phyloP scores from a whole-genome alignment of 2,888 invertebrate genomes.

The Bellardia bayeri region DNA sequence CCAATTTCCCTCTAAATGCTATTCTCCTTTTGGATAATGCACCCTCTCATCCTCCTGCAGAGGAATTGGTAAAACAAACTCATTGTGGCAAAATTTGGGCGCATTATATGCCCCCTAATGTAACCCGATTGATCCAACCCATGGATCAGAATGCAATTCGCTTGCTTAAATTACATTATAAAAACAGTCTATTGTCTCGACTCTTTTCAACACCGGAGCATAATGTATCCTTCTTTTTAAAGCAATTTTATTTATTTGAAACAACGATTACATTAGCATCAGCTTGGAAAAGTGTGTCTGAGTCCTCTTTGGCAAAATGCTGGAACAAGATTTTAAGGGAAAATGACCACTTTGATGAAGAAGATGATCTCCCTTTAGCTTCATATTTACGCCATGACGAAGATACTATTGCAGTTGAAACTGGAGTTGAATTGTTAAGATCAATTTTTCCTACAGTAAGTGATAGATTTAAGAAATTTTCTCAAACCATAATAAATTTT shows the following conservation, averaged over 20 bases:
- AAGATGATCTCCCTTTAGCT: conserved; percentile 39
- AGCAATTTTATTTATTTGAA: conserved; percentile 7
- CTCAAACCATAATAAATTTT: no score
- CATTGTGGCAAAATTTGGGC: conserved; percentile 14
- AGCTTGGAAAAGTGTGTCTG: no score
- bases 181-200: no score
- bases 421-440: not conserved
- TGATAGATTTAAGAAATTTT: no score
- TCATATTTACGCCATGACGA: conserved; percentile 25
- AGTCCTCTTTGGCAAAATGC: no score
- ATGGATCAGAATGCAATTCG: conserved; percentile 25
- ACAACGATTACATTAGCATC: no score
- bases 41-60: conserved; percentile 9
- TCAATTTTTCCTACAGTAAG: conserved; percentile 38
- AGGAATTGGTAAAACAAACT: conserved; percentile 18
- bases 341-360: conserved; percentile 42
- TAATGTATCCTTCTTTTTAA: conserved; percentile 3
- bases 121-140: conserved; percentile 10
- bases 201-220: not conserved
- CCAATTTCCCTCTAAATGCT: conserved; percentile 18
- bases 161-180: conserved; percentile 15
- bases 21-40: conserved; percentile 24
- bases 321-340: conserved; percentile 49
- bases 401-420: conserved; percentile 15
- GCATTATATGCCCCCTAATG: conserved; percentile 20